Evolutionary conservation across 2,113 vertebrate genomes (phyloP), one percentile per base, ranked within the genome.

Genomic region (Boulengeromyrus knoepffleri): DNA sequence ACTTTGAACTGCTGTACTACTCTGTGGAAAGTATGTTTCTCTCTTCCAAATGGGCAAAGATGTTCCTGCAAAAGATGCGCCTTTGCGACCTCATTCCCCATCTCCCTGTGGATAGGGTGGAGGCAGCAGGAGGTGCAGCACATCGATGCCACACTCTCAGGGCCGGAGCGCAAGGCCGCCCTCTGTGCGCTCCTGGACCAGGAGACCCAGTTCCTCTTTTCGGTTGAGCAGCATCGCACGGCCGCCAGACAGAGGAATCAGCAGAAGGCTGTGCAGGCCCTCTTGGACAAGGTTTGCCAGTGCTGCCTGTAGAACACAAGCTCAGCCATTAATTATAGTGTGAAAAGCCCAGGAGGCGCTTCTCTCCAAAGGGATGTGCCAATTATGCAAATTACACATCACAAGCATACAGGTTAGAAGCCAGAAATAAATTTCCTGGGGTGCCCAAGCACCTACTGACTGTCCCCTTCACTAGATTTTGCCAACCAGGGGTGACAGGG

Each of bases 1-100:
- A 99, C 92, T 97, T 99, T 92, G 96, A 96, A 56, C 95, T 99
- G 90, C 95, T 98, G 42, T 98, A 96, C 94, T 95, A 96, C 89
- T 97, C 96, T 19, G 93, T 99, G 83, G 96, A 98, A 94, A 92
- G 99, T 99, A 96, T 93, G 97, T 93, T 91, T 17, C 52, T 13
- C 58, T 2, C n/a, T 80, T 80, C 58, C 10, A 36, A 12, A 15
- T 15, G 19, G 66, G 6, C 77, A 27, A 88, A 47, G 56, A 6
- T 83, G 66, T 88, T 1, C 21, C 12, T 77, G 31, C 89, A 1
- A 87, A 36, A 36, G 89, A 49, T 36, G 31, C 58, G 10, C 27
- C 46, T 85, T 46, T 85, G 42, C 88, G 66, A 53, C 19, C 21
- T 46, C 15, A 56, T 24, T 47, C 36, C 15, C 27, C n/a, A 36